These are phyloP conservation scores for Chromis chromis DNA, from an alignment of 2,797 vertebrate genomes.

Conservation along the genomic window DNA sequence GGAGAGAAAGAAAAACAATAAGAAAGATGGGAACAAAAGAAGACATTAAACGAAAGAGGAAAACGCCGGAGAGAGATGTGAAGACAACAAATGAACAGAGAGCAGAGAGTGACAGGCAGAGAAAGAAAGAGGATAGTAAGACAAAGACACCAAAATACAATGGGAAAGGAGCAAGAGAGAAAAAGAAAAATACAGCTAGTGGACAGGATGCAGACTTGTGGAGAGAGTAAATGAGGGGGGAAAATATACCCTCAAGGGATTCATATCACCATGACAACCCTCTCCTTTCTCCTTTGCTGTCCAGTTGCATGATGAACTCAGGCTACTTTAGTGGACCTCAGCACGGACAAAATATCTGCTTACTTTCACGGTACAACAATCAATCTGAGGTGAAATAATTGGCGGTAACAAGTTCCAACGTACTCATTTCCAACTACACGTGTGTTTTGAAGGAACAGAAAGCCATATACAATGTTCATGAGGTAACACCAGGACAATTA, in stretches of 20 bases:
- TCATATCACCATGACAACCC: slow-evolving; percentile 79
- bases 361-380: background rate
- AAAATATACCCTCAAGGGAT: slow-evolving; percentile 63
- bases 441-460: slow-evolving; percentile 6
- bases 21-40: slow-evolving; percentile 66
- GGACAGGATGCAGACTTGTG: slow-evolving; percentile 65
- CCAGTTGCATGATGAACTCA: slow-evolving; percentile 68
- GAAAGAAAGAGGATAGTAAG: slow-evolving; percentile 33
- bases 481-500: slow-evolving; percentile 40
- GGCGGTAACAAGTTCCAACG: background rate
- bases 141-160: slow-evolving; percentile 50
- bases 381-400: slow-evolving; percentile 28
- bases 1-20: slow-evolving; percentile 53
- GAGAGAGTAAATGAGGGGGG: slow-evolving; percentile 63
- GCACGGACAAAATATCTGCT: slow-evolving; percentile 27
- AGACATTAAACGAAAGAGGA: slow-evolving; percentile 53
- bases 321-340: slow-evolving; percentile 51
- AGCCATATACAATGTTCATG: slow-evolving; percentile 14
- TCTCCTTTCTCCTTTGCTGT: slow-evolving; percentile 68
- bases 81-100: slow-evolving; percentile 47
- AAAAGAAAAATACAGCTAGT: slow-evolving; percentile 51
- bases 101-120: slow-evolving; percentile 36
- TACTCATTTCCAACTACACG: slow-evolving; percentile 12
- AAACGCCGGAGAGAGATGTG: slow-evolving; percentile 23
- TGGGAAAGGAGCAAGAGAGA: slow-evolving; percentile 20